Evolutionary conservation across 2,888 invertebrate genomes (phyloP), one percentile per base, ranked within the genome.

Genomic region (Molorchus minor): DNA sequence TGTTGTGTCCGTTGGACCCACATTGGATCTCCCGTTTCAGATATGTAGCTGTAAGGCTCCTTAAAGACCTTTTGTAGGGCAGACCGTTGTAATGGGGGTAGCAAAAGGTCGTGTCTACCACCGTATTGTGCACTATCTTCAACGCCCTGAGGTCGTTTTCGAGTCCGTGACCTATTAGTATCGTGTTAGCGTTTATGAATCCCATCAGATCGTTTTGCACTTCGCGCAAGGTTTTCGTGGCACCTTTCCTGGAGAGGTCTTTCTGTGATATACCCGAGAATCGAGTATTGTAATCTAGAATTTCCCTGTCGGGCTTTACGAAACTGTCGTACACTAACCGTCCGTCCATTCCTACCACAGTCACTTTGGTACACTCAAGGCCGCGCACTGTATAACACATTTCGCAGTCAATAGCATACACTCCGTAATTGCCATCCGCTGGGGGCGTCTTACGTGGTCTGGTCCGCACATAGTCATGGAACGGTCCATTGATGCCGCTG

Each of bases 311-410:
- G 1, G 98, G 97, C 70, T 87, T 87, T 30, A 99, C 95, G 63
- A 91, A 85, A 41, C 89, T 86, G 80, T 96, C 94, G 80, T 93
- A 94, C 10, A 95, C 90, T 20, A 90, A 80, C 41, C 86, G 84
- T 2, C 92, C 90, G 74, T 92, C 88, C 21, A 87, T 81, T 29
- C 86, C 86, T 53, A 97, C 88, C 52, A 98, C 87, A 4, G 96
- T 94, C 20, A 98, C 88, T 79, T 94, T 90, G 15, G 93, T 91
- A 53, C 96, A 81, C 79, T 98, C 97, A 44, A 93, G 82, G 1
- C 98, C 98, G 15, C 84, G 83, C 0, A 88, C 88, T 2, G 97
- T 97, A 78, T 91, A 97, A 71, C 94, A 93, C 98, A 98, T 98
- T 82, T 99, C 98, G 78, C 98, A 96, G 81, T 99, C 99, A 17